These are phyloP conservation scores for Balanococcus diminutus DNA, from an alignment of 2,888 invertebrate genomes.

Conservation along the genomic window DNA sequence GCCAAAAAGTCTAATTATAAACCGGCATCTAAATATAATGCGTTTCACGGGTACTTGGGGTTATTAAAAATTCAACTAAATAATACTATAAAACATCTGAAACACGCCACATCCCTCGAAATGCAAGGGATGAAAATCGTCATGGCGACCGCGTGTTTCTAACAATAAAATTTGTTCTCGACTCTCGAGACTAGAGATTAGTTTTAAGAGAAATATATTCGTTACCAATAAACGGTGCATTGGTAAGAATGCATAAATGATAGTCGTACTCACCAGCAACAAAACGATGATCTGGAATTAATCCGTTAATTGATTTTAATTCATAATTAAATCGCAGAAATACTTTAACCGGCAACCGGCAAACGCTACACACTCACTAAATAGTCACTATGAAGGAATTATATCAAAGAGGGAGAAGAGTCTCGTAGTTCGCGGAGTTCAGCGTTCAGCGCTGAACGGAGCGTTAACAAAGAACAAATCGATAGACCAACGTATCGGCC, in stretches of 20 bases:
- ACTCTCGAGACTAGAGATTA: background rate
- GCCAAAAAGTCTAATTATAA: too few species aligned
- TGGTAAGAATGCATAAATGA: background rate
- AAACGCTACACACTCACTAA: slow-evolving; percentile 11
- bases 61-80: background rate
- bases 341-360: slow-evolving; percentile 41
- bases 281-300: background rate
- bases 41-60: background rate
- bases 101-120: slow-evolving; percentile 41
- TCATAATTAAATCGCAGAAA: slow-evolving; percentile 18
- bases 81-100: background rate
- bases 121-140: slow-evolving; percentile 47
- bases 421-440: slow-evolving; percentile 30
- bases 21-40: too few species aligned
- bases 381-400: slow-evolving; percentile 6
- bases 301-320: slow-evolving; percentile 4
- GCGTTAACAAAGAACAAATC: slow-evolving; percentile 51
- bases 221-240: background rate
- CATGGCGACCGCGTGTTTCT: slow-evolving; percentile 50
- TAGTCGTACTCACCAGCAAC: slow-evolving; percentile 6
- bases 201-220: background rate
- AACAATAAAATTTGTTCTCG: slow-evolving; percentile 4
- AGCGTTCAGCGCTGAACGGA: slow-evolving; percentile 37
- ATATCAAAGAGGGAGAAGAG: slow-evolving; percentile 36
- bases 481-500: slow-evolving; percentile 47